Evolutionary conservation across 2,888 invertebrate species (phyloP).

Genomic region (Torymus auratus): DNA sequence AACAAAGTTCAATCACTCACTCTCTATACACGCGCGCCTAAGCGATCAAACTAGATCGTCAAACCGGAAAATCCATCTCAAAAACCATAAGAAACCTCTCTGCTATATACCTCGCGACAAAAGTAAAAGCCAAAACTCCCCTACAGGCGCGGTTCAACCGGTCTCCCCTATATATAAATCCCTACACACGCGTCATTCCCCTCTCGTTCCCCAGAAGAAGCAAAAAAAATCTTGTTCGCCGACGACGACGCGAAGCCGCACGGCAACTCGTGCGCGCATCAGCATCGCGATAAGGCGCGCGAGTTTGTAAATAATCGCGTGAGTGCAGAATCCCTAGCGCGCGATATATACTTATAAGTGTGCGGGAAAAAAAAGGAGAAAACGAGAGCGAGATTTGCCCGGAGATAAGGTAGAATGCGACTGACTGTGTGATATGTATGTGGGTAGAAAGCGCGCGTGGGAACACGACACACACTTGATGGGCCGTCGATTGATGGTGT

Average conservation of each 20-base stretch:
- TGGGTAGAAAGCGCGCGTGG: no score
- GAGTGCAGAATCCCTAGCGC: neutral
- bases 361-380: slow-evolving; percentile 1
- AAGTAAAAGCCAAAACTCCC: slow-evolving; percentile 28
- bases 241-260: slow-evolving; percentile 9
- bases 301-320: slow-evolving; percentile 26
- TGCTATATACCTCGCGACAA: neutral
- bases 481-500: no score
- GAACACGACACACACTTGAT: no score
- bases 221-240: slow-evolving; percentile 4
- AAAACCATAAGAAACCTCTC: neutral
- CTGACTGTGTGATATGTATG: no score
- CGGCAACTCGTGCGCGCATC: slow-evolving; percentile 7
- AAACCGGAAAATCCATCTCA: neutral
- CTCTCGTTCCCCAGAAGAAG: neutral
- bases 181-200: neutral
- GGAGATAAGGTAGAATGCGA: neutral
- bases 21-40: no score
- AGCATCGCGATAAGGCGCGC: slow-evolving; percentile 28
- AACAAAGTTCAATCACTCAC: no score
- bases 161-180: neutral
- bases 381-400: neutral
- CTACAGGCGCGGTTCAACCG: slow-evolving; percentile 1
- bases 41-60: neutral
- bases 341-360: no score